Evolutionary conservation across 2,888 invertebrate species (phyloP).

Genomic region (Acanthosepion esculentum): DNA sequence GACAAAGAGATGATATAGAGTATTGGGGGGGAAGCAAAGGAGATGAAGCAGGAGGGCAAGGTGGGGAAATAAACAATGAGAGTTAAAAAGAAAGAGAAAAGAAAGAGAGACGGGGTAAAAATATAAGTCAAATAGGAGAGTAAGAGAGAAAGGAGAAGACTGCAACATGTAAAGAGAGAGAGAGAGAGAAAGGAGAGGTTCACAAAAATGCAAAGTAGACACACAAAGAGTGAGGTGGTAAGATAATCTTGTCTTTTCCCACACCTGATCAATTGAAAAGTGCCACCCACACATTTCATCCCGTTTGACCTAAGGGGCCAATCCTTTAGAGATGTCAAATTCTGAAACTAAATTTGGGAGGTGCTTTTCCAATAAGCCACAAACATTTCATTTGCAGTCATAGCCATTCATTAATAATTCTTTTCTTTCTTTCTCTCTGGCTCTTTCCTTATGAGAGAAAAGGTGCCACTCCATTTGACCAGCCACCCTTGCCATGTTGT

Average conservation of each 20-base stretch:
- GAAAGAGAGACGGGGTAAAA: no score
- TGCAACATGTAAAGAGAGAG: no score
- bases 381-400: not conserved
- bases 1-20: no score
- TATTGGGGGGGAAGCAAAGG: no score
- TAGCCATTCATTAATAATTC: not conserved
- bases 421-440: not conserved
- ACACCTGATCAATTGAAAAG: not conserved
- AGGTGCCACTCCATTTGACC: not conserved
- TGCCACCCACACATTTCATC: slow-evolving; percentile 22
- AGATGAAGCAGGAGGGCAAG: not conserved
- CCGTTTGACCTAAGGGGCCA: not conserved
- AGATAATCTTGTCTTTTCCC: not conserved
- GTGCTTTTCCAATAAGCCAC: not conserved
- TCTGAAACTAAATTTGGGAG: slow-evolving; percentile 21
- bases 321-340: slow-evolving; percentile 33
- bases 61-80: not conserved
- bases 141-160: not conserved
- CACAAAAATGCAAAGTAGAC: not conserved
- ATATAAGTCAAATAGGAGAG: not conserved
- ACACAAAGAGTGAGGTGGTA: not conserved
- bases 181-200: not conserved
- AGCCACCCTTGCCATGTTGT: slow-evolving; percentile 21
- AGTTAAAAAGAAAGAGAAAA: not conserved
- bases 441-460: not conserved